Base-by-base conservation (phyloP, 2,888 invertebrate genomes). In the Cerastis leucographa region DNA sequence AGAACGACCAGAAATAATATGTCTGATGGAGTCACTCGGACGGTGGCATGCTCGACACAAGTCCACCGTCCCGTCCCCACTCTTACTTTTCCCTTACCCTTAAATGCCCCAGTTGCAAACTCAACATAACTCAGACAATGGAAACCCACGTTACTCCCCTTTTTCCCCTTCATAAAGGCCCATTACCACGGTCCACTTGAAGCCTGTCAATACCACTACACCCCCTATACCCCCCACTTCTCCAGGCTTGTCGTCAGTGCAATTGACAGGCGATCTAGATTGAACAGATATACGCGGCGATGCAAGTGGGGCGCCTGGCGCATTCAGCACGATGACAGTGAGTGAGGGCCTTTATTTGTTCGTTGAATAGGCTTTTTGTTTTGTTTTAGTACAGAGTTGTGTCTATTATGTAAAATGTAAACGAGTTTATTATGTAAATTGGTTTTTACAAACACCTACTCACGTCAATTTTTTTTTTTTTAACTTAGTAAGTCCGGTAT, bases 201-300 rank as follows among this genome's bases (percentile, higher is more conserved):
- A 42, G 66, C 66, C 82, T 84, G 82, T 71, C 82, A 79, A 65
- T 80, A 73, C 19, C 85, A 73, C 42, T 19, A 17, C 76, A 46
- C 67, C n/a, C 44, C 49, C 22, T 7, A 11, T 40, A 5, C 25
- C 14, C 40, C 61, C 51, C 51, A 40, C 59, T 51, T 29, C 29
- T 61, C 35, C 56, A 59, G 62, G 61, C 54, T 29, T 29, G 75
- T 84, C 81, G 46, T 40, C 29, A 61, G 42, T 83, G 83, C 70
- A 83, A 22, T 17, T 83, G 83, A 83, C 83, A 83, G 84, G 46
- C 42, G 72, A 64, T 83, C 76, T 64, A 84, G 84, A 84, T 82
- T 17, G 62, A 35, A 44, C 49, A 17, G 80, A 84, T 83, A 74
- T 40, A 71, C 68, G 81, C 68, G 51, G 61, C 4, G 51, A 49